Conservation (phyloP, 2,113 vertebrate species). For the Orcinus orca region DNA sequence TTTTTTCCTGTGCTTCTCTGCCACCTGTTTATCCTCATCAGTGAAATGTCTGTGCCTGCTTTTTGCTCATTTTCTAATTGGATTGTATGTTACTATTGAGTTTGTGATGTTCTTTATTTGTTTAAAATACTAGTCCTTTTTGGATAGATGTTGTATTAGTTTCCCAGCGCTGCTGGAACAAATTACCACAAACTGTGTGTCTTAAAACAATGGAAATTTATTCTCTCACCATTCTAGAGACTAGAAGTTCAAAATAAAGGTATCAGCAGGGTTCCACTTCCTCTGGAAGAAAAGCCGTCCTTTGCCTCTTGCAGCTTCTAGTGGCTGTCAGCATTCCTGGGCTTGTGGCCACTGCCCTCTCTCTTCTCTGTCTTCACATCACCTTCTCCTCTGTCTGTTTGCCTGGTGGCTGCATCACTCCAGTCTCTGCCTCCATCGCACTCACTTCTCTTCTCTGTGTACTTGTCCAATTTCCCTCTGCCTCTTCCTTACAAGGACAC, state of each 20-base stretch:
- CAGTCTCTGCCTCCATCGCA: neutral
- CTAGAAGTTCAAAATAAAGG: neutral
- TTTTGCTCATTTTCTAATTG: neutral
- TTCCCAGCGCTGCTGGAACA: neutral
- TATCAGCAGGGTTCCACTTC: neutral
- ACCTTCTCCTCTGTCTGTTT: neutral
- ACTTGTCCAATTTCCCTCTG: neutral
- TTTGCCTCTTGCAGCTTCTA: neutral
- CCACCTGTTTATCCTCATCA: neutral
- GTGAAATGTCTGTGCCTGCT: neutral
- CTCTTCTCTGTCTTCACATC: neutral
- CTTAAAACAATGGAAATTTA: neutral
- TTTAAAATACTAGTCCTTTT: neutral
- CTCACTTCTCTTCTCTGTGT: neutral
- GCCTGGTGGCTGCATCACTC: neutral
- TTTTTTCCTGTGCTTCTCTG: neutral
- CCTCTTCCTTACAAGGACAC: neutral
- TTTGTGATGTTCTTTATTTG: neutral
- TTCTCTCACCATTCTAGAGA: neutral
- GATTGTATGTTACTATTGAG: neutral
- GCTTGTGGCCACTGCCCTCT: neutral
- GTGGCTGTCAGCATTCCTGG: neutral
- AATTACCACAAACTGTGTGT: neutral
- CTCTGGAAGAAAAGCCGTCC: neutral
- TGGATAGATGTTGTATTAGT: neutral